A percentile compares a stretch with the other conserved stretches of the same genome.
These are phyloP conservation scores for Halichoerus grypus DNA, from an alignment of 2,113 vertebrate genomes.

Conservation along the genomic window DNA sequence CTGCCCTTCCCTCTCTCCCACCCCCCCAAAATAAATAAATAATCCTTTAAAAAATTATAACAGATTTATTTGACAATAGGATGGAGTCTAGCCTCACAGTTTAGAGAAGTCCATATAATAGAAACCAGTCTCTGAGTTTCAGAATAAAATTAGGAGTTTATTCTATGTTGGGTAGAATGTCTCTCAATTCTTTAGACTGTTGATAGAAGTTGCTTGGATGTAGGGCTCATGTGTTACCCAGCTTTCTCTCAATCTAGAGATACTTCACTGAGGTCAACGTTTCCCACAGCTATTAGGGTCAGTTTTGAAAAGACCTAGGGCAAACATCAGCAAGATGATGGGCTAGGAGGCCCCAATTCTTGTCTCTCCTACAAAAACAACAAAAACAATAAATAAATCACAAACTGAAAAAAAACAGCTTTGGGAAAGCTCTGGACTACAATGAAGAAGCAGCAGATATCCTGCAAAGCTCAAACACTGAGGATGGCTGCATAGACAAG, in stretches of 20 bases:
- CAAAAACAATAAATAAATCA: not conserved
- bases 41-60: not conserved
- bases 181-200: not conserved
- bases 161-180: not conserved
- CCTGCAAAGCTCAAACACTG: not conserved
- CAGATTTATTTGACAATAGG: not conserved
- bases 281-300: not conserved
- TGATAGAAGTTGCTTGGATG: not conserved
- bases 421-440: not conserved
- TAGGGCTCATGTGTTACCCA: not conserved
- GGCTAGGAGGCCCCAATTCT: not conserved
- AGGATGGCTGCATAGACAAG: not conserved
- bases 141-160: not conserved
- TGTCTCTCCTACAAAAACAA: not conserved
- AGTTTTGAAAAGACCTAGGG: not conserved
- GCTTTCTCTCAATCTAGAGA: not conserved
- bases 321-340: not conserved
- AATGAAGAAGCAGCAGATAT: not conserved
- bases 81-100: not conserved
- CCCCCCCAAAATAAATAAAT: not conserved
- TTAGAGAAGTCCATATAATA: not conserved
- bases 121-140: not conserved
- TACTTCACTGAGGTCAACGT: not conserved
- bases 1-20: not conserved
- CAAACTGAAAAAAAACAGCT: not conserved